These are phyloP conservation scores for Sula dactylatra DNA, from an alignment of 2,113 vertebrate genomes.

Conservation along the genomic window DNA sequence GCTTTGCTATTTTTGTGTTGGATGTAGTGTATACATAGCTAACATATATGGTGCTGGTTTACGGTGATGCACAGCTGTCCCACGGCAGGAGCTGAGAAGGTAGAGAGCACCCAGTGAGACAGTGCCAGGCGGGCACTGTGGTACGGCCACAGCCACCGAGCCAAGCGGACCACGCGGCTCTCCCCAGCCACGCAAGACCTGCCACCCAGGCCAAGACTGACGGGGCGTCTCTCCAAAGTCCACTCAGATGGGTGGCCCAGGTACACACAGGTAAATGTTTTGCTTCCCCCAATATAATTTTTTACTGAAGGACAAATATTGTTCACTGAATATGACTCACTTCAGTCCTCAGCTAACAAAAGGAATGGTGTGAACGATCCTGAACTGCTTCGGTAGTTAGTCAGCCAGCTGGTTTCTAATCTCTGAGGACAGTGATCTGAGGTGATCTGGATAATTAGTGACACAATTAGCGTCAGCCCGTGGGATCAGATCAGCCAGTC, in stretches of 20 bases:
- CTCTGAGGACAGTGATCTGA: background rate
- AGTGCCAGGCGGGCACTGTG: rapidly evolving
- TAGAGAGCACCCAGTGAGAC: rapidly evolving
- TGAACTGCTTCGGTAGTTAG: background rate
- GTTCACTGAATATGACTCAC: background rate
- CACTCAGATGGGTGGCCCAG: background rate
- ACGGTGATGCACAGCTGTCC: background rate
- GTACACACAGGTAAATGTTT: background rate
- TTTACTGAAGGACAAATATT: background rate
- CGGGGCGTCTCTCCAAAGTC: background rate
- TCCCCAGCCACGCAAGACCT: background rate
- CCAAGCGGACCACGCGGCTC: rapidly evolving
- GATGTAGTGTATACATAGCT: background rate
- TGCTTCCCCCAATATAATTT: background rate
- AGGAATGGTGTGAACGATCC: background rate
- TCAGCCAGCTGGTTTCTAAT: background rate
- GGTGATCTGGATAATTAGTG: background rate
- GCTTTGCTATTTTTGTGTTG: background rate
- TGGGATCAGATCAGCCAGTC: background rate
- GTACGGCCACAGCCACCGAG: rapidly evolving
- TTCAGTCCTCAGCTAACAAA: background rate
- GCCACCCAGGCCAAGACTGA: background rate
- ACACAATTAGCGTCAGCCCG: background rate
- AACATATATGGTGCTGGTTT: background rate
- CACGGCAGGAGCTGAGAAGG: background rate